phyloP scores from a whole-genome alignment of 2,797 vertebrate genomes.

The Eidolon dupreanum region DNA sequence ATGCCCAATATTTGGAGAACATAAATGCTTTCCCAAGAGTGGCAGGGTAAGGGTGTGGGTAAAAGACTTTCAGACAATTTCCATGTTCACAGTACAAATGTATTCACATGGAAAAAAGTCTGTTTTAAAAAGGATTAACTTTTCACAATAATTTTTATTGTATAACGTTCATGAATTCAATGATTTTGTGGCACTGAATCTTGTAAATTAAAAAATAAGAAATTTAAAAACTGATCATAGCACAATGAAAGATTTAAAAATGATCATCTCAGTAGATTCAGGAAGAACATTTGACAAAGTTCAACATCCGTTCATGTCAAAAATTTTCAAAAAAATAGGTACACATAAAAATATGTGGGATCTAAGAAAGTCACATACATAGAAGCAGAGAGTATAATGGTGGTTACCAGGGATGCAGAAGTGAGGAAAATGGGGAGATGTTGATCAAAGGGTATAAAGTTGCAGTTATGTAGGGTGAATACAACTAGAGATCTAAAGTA shows the following conservation, averaged over 20 bases:
- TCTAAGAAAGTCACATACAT: background rate
- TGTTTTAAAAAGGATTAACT: background rate
- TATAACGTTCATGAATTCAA: background rate
- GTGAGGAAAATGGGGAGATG: background rate
- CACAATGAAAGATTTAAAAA: background rate
- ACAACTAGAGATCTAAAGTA: background rate
- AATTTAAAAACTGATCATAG: background rate
- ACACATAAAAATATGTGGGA: background rate
- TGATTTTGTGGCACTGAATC: background rate
- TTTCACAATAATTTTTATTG: background rate
- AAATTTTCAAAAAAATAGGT: background rate
- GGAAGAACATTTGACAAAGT: background rate
- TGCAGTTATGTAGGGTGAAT: background rate
- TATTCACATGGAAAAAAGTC: background rate
- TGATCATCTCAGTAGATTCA: background rate
- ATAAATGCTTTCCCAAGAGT: background rate
- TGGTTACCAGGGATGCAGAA: background rate
- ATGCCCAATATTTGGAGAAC: background rate
- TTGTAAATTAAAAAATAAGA: background rate
- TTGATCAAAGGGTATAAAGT: background rate
- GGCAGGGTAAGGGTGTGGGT: accelerated
- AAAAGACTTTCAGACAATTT: background rate
- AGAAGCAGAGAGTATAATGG: background rate
- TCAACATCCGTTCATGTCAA: background rate
- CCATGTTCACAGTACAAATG: background rate